Conservation (phyloP, 2,888 invertebrate genomes). For the Eupithecia centaureata region DNA sequence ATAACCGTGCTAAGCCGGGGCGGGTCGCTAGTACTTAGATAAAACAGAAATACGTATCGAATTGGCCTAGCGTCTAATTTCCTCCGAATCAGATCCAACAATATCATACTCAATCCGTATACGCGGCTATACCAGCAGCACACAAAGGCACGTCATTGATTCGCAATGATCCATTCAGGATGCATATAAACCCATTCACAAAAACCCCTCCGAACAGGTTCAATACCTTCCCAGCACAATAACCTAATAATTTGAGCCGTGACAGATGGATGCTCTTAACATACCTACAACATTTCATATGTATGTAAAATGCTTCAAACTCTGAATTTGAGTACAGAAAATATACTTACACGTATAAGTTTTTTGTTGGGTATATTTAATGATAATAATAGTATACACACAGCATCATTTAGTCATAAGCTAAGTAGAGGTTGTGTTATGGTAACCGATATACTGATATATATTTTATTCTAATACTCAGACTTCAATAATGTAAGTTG, state of each 20-base stretch:
- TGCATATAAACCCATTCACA: constrained; percentile 26
- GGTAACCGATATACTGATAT: too few relatives aligned
- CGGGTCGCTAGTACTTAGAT: too few relatives aligned
- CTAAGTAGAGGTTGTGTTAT: too few relatives aligned
- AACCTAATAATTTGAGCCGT: constrained; percentile 49
- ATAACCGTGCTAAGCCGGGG: too few relatives aligned
- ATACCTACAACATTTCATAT: not conserved
- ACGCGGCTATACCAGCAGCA: not conserved
- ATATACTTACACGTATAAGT: too few relatives aligned
- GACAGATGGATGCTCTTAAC: constrained; percentile 28
- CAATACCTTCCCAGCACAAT: constrained; percentile 54
- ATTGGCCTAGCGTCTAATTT: not conserved
- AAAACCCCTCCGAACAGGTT: constrained; percentile 28
- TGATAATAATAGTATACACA: too few relatives aligned
- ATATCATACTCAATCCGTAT: constrained; percentile 6
- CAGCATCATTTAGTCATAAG: too few relatives aligned
- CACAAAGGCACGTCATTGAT: constrained; percentile 15
- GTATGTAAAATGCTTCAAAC: not conserved
- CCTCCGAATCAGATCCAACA: not conserved
- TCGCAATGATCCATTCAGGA: constrained; percentile 26
- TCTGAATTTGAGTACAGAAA: too few relatives aligned
- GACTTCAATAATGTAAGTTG: too few relatives aligned
- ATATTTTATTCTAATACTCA: too few relatives aligned
- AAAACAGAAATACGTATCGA: too few relatives aligned
- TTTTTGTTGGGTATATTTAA: too few relatives aligned